Evolutionary conservation across 2,888 invertebrate genomes (phyloP), one percentile per base, ranked within the genome.

Genomic region (Leptinotarsa tumamoca): DNA sequence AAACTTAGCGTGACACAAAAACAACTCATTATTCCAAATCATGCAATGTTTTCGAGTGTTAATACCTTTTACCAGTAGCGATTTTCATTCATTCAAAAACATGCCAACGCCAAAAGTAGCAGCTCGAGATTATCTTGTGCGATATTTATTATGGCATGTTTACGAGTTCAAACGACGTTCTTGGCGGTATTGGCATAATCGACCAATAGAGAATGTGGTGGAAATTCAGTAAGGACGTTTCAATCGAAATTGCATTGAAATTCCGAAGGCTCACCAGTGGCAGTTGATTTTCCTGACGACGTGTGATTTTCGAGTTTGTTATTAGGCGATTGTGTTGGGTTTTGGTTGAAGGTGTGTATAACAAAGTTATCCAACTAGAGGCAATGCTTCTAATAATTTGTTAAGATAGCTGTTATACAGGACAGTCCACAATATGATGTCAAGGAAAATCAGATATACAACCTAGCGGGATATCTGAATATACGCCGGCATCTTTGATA

Each of bases 161-260:
- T 14, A 58, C 58, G 21, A 23, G 4, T 23, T 58, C 10, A 14
- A 58, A 58, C 58, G 14, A 58, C 14, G 5, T 58, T 23, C 14
- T 4, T 58, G 14, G 21, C 4, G 23, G 58, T 23, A 5, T 58
- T 7, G 15, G n/a, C 15, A 58, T 21, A 18, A 27, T 4, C 43
- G 1, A 0, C 3, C 63, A 63, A 3, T 14, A 27, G 63, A 43
- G 33, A 63, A 63, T 27, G 43, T 33, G n/a, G 2, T 63, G 17
- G n/a, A 33, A 63, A 33, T 63, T 63, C 17, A 63, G n/a, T 63
- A 43, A 17, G 58, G 23, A 58, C 54, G 23, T 68, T 68, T 68
- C 68, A 68, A 56, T 68, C 43, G 54, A 54, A 27, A 54, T 52
- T n/a, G 7, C 33, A 68, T 68, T 54, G 54, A 68, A 68, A 68